Conservation (phyloP, 2,113 vertebrate species). For the Mastomys natalensis region DNA sequence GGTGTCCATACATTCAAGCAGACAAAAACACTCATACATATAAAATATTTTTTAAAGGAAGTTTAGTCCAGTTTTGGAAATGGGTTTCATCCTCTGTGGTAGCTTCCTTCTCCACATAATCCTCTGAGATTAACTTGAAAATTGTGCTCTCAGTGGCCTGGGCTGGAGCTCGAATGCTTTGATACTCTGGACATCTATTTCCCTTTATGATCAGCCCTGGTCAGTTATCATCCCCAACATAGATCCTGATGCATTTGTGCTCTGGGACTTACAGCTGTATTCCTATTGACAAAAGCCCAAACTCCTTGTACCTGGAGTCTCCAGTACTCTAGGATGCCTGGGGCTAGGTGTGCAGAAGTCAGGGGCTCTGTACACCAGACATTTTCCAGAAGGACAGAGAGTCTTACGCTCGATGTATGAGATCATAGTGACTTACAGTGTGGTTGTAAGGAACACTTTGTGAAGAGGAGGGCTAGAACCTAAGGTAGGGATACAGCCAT, state of each 20-base stretch:
- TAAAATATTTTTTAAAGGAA: not conserved
- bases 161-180: not conserved
- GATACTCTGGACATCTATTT: not conserved
- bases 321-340: not conserved
- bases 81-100: not conserved
- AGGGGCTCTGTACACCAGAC: not conserved
- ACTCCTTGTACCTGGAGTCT: accelerated
- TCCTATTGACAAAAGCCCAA: not conserved
- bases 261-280: not conserved
- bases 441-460: not conserved
- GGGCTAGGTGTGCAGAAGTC: not conserved
- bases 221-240: not conserved
- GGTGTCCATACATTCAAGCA: not conserved
- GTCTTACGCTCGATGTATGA: not conserved
- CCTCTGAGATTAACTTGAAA: not conserved
- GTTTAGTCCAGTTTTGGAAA: not conserved
- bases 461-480: not conserved
- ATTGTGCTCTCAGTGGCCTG: not conserved
- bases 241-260: too few relatives aligned
- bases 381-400: not conserved
- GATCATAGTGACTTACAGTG: not conserved
- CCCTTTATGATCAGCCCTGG: not conserved
- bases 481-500: not conserved
- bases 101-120: not conserved
- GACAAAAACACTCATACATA: not conserved